Evolutionary conservation across 1,140 invertebrate genomes (phyloP).

Genomic region (Harlomillsia oculata): DNA sequence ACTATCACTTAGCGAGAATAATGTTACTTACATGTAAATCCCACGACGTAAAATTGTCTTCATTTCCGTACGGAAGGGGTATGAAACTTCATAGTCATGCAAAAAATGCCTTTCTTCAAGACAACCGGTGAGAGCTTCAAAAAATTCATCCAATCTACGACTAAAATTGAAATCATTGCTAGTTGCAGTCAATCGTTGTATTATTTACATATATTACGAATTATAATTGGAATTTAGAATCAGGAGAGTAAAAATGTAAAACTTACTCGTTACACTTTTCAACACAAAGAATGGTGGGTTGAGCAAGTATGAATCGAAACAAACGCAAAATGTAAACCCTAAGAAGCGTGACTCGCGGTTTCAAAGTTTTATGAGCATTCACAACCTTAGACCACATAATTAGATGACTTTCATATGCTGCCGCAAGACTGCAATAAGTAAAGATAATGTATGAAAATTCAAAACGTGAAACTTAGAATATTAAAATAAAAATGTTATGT

Average conservation of each 20-base stretch:
- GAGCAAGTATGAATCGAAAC: conserved; percentile 14
- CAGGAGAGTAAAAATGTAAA: not conserved
- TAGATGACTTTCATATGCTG: conserved; percentile 19
- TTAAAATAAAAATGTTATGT: not conserved
- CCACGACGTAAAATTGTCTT: conserved; percentile 15
- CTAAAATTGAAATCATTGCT: not conserved
- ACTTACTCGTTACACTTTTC: conserved; percentile 14
- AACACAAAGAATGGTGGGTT: conserved; percentile 17
- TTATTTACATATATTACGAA: not conserved
- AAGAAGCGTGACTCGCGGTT: conserved; percentile 3
- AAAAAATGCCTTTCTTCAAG: conserved; percentile 29
- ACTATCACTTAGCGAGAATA: too few species aligned
- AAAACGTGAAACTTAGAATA: not conserved
- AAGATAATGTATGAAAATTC: not conserved
- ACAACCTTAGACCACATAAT: conserved; percentile 13
- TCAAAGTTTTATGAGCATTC: conserved; percentile 3
- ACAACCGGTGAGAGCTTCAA: conserved; percentile 22
- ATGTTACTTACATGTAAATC: conserved; percentile 25
- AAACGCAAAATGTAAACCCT: conserved; percentile 11
- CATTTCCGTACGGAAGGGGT: conserved; percentile 28
- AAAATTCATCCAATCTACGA: conserved; percentile 21
- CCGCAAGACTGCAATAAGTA: conserved; percentile 17
- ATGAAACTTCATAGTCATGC: conserved; percentile 32
- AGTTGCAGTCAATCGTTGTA: not conserved
- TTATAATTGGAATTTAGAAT: not conserved